A percentile compares a stretch with the other conserved stretches of the same genome.
Conservation (phyloP, 2,888 invertebrate genomes). For the Eupithecia exiguata region DNA sequence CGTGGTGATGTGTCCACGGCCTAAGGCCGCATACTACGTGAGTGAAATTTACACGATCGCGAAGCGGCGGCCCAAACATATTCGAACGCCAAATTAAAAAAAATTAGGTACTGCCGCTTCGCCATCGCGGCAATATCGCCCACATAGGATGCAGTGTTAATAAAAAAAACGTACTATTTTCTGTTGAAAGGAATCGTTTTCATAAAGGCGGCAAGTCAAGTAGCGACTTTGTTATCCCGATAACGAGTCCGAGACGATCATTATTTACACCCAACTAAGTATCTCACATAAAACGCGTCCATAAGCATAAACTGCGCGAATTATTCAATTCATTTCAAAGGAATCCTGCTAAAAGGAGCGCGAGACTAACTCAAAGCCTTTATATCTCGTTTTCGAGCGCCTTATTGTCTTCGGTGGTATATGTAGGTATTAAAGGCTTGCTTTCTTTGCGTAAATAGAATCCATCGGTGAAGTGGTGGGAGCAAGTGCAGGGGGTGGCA, state of each 20-base stretch:
- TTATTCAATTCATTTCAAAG: slow-evolving; percentile 84
- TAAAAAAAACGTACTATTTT: background rate
- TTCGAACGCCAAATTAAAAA: too few relatives aligned
- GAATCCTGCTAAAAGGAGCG: slow-evolving; percentile 80
- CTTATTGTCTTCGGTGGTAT: slow-evolving; percentile 82
- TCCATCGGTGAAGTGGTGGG: slow-evolving; percentile 77
- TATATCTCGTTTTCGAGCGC: slow-evolving; percentile 80
- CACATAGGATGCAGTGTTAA: too few relatives aligned
- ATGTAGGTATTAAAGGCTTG: slow-evolving; percentile 77
- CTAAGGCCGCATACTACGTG: too few relatives aligned
- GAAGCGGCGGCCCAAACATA: too few relatives aligned
- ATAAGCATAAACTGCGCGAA: slow-evolving; percentile 78
- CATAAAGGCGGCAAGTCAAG: slow-evolving; percentile 12
- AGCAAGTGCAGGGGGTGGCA: slow-evolving; percentile 74
- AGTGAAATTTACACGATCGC: too few relatives aligned
- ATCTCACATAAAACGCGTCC: slow-evolving; percentile 67
- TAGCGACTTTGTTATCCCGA: slow-evolving; percentile 50
- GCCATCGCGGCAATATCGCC: too few relatives aligned
- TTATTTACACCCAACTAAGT: slow-evolving; percentile 72
- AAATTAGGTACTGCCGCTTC: too few relatives aligned
- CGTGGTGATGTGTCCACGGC: too few relatives aligned
- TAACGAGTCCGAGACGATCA: slow-evolving; percentile 51
- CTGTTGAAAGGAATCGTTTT: background rate
- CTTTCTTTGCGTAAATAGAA: slow-evolving; percentile 84
- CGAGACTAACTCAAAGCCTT: slow-evolving; percentile 83